A percentile compares a stretch with the other conserved stretches of the same genome.
These are phyloP conservation scores for Acipenser ruthenus DNA, from an alignment of 2,797 vertebrate genomes.

Conservation along the genomic window DNA sequence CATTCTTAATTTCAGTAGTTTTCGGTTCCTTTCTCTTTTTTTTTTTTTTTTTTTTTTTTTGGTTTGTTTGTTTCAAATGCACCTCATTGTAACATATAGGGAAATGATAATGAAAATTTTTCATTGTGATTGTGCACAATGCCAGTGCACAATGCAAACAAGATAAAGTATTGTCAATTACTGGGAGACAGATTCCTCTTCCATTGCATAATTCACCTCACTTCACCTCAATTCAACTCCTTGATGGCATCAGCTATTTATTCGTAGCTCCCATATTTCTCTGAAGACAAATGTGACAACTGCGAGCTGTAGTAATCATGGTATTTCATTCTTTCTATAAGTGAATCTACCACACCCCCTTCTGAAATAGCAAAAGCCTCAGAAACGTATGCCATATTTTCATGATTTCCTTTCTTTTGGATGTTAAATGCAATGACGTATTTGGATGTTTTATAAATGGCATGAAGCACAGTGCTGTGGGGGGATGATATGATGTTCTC, in stretches of 20 bases:
- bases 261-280: slow-evolving; percentile 5
- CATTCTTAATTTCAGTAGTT: background rate
- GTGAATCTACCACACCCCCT: background rate
- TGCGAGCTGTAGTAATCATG: slow-evolving; percentile 1
- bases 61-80: background rate
- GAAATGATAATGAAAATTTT: background rate
- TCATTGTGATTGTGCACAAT: background rate
- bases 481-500: background rate
- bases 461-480: background rate
- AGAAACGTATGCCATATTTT: background rate
- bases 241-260: slow-evolving; percentile 1
- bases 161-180: background rate
- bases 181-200: background rate
- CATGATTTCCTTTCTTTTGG: background rate
- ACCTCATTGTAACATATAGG: background rate
- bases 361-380: background rate
- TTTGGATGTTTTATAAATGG: background rate
- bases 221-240: slow-evolving; percentile 10
- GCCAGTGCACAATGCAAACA: slow-evolving; percentile 3
- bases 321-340: slow-evolving; percentile 5
- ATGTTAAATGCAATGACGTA: background rate
- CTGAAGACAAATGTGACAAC: slow-evolving; percentile 6
- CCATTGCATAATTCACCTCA: slow-evolving; percentile 6
- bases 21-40: background rate
- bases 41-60: background rate